phyloP scores from a whole-genome alignment of 92 coral and sea anemone species.

The Epizoanthus rinbou region DNA sequence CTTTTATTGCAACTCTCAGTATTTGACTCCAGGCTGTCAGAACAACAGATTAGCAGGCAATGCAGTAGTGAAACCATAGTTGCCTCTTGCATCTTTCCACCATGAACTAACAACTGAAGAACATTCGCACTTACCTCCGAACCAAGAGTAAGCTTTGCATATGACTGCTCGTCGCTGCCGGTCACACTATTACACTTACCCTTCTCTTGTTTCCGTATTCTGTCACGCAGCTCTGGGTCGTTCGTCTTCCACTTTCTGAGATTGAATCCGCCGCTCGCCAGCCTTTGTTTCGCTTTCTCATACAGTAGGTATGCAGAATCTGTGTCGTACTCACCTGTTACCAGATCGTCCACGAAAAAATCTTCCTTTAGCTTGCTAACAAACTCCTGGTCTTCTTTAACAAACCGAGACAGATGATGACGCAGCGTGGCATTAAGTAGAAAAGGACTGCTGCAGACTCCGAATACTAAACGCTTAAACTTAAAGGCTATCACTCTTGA shows the following conservation, averaged over 20 bases:
- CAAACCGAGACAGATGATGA: slow-evolving; percentile 34
- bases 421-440: slow-evolving; percentile 46
- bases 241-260: slow-evolving; percentile 50
- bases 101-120: background rate
- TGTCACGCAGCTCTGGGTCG: slow-evolving; percentile 3
- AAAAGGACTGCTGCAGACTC: slow-evolving; percentile 6
- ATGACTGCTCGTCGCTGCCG: too few relatives aligned
- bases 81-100: background rate
- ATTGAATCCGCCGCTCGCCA: slow-evolving; percentile 45
- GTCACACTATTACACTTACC: too few relatives aligned
- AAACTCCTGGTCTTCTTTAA: slow-evolving; percentile 33
- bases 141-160: too few relatives aligned
- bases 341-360: slow-evolving; percentile 52
- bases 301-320: slow-evolving; percentile 13
- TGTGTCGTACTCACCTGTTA: slow-evolving; percentile 30
- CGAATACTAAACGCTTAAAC: slow-evolving; percentile 31
- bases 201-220: background rate
- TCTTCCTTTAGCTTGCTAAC: slow-evolving; percentile 6
- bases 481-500: background rate
- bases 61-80: background rate
- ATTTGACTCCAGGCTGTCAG: background rate
- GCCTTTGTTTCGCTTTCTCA: background rate
- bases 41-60: background rate
- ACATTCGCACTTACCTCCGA: background rate
- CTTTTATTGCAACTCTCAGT: background rate